Percentiles rank a stretch among this genome's conserved stretches.
phyloP scores from a whole-genome alignment of 2,888 invertebrate genomes.

The Apamea sordens region DNA sequence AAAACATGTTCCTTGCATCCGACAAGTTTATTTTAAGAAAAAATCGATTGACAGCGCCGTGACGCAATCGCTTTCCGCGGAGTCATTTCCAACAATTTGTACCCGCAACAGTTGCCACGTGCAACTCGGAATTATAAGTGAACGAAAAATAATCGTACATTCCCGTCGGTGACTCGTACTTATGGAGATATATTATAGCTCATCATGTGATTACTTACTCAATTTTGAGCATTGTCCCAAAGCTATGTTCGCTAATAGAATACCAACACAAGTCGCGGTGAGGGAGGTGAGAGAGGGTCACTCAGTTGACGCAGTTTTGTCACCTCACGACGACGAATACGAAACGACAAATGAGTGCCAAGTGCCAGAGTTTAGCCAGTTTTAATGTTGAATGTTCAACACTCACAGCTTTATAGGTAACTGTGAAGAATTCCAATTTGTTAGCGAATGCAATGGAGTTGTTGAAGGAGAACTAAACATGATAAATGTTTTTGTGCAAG shows the following conservation, averaged over 20 bases:
- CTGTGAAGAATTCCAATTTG: slow-evolving; percentile 24
- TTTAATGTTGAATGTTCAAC: slow-evolving; percentile 13
- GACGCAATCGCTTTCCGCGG: slow-evolving; percentile 53
- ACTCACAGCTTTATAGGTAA: slow-evolving; percentile 9
- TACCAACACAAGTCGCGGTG: slow-evolving; percentile 25
- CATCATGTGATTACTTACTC: slow-evolving; percentile 19
- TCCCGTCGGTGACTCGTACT: slow-evolving; percentile 8
- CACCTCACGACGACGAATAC: slow-evolving; percentile 5
- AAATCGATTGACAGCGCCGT: slow-evolving; percentile 43
- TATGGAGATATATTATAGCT: slow-evolving; percentile 23
- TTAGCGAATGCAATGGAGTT: neutral
- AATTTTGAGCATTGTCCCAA: slow-evolving; percentile 37
- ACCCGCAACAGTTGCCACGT: slow-evolving; percentile 36
- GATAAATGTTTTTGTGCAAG: slow-evolving; percentile 7
- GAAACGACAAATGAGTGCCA: slow-evolving; percentile 1
- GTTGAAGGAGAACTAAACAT: slow-evolving; percentile 5
- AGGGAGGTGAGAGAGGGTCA: neutral
- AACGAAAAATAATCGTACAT: slow-evolving; percentile 31
- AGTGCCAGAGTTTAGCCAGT: slow-evolving; percentile 1
- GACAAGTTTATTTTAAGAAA: slow-evolving; percentile 55
- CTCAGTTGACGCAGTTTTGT: slow-evolving; percentile 10
- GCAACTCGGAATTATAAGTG: slow-evolving; percentile 49
- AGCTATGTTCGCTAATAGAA: slow-evolving; percentile 25
- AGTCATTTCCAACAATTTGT: slow-evolving; percentile 50
- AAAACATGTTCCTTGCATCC: slow-evolving; percentile 50